These are phyloP conservation scores for Myrmophylax atrothorax DNA, from an alignment of 2,113 vertebrate species.

Conservation along the genomic window DNA sequence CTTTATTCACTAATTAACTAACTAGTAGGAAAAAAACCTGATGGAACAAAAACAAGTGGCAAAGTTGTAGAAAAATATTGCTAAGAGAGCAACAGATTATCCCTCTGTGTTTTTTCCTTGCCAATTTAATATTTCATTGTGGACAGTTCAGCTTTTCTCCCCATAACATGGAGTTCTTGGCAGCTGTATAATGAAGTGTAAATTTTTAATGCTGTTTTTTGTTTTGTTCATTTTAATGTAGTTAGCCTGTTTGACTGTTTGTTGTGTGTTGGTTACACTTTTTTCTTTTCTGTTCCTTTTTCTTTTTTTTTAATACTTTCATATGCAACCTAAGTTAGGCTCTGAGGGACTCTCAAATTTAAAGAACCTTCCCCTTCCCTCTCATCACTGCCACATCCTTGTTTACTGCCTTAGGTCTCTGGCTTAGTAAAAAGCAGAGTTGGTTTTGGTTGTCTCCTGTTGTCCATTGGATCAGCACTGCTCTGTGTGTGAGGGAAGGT, in stretches of 20 bases:
- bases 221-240: not conserved
- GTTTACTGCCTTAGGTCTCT: not conserved
- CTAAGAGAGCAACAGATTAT: not conserved
- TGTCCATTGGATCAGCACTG: not conserved
- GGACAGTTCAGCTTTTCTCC: not conserved
- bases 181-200: not conserved
- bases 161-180: not conserved
- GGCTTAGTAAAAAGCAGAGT: not conserved
- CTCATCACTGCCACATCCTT: not conserved
- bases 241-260: not conserved
- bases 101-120: not conserved
- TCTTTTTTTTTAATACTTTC: not conserved
- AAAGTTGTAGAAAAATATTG: not conserved
- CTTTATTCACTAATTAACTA: not conserved
- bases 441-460: not conserved
- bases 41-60: not conserved
- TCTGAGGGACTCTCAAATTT: not conserved
- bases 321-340: fast-evolving
- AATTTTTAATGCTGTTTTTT: not conserved
- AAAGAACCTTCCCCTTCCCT: not conserved
- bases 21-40: not conserved
- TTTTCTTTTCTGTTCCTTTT: not conserved
- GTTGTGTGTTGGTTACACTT: not conserved
- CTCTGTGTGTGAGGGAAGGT: not conserved
- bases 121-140: not conserved